A percentile compares a stretch with the other conserved stretches of the same genome.
These are phyloP conservation scores for Neoascia interrupta DNA, from an alignment of 2,888 invertebrate genomes.

Conservation along the genomic window DNA sequence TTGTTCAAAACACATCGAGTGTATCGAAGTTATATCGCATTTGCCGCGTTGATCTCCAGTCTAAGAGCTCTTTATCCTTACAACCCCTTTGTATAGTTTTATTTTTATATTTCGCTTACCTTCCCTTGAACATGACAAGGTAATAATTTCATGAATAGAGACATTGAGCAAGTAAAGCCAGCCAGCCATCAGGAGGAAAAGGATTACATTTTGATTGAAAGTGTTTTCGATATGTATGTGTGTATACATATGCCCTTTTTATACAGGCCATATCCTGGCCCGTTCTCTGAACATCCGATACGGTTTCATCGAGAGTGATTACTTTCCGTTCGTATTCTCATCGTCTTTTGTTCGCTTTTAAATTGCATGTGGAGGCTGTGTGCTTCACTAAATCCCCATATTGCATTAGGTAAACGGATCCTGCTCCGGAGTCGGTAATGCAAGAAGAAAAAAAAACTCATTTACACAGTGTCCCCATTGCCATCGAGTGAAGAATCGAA, in stretches of 20 bases:
- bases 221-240: constrained; percentile 23
- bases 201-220: constrained; percentile 58
- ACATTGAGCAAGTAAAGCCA: background rate
- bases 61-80: constrained; percentile 12
- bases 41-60: background rate
- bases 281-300: constrained; percentile 22
- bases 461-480: background rate
- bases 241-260: background rate
- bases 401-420: background rate
- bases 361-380: constrained; percentile 4
- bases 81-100: background rate
- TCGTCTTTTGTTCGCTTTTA: constrained; percentile 28
- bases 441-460: background rate
- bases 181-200: constrained; percentile 12
- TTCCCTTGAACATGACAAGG: constrained; percentile 22
- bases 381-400: constrained; percentile 1
- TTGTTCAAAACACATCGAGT: background rate
- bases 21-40: background rate
- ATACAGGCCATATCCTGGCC: background rate
- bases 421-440: constrained; percentile 9
- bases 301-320: constrained; percentile 56
- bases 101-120: background rate
- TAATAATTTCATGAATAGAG: constrained; percentile 60
- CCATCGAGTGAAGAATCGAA: background rate
- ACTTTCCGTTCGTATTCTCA: constrained; percentile 42